Evolutionary conservation across 2,113 vertebrate genomes (phyloP).

Genomic region (Pelusios castaneus): DNA sequence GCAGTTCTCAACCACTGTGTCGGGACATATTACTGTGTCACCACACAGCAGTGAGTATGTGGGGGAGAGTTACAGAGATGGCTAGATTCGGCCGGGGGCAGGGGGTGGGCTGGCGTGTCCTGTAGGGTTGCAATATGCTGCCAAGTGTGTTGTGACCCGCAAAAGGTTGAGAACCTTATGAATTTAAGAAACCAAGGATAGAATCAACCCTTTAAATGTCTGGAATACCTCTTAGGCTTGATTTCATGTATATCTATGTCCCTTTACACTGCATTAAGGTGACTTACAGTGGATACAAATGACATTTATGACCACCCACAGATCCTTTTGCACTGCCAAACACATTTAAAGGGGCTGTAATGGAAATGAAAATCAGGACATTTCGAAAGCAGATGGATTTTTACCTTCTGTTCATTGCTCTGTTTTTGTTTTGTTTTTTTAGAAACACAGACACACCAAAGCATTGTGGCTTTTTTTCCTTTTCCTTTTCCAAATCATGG

Average conservation of each 20-base stretch:
- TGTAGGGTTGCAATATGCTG: too few species aligned
- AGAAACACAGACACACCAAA: background rate
- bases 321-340: background rate
- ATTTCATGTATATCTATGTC: background rate
- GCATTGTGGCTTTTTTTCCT: background rate
- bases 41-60: too few species aligned
- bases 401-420: background rate
- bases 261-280: background rate
- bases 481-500: background rate
- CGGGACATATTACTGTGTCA: too few species aligned
- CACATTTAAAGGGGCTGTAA: background rate
- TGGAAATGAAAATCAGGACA: slow-evolving; percentile 6
- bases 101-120: too few species aligned
- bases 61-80: too few species aligned
- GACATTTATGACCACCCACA: background rate
- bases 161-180: too few species aligned
- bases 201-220: background rate
- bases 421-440: too few species aligned
- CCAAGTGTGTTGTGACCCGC: too few species aligned
- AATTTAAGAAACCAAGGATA: fast-evolving
- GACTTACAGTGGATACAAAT: background rate
- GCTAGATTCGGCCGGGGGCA: too few species aligned
- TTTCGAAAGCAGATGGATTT: background rate
- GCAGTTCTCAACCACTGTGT: too few species aligned
- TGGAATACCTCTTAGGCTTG: background rate